phyloP scores from a whole-genome alignment of 92 coral and sea anemone species.

The Zoanthus sociatus region DNA sequence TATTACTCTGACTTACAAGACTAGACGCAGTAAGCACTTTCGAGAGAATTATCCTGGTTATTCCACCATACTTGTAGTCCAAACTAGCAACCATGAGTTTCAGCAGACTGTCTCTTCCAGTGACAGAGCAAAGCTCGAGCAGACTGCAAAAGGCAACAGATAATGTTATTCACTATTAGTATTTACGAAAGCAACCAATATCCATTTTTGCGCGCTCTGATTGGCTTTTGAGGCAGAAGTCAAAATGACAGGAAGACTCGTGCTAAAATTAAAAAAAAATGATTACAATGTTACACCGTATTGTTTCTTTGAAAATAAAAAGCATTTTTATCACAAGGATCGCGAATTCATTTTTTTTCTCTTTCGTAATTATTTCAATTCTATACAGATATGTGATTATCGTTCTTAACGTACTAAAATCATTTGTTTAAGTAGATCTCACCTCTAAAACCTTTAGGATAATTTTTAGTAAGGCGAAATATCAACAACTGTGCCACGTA shows the following conservation, averaged over 20 bases:
- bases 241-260: too few species aligned
- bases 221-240: too few species aligned
- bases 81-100: constrained; percentile 92
- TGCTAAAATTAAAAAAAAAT: too few species aligned
- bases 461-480: not conserved
- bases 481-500: not conserved
- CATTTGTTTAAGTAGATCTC: not conserved
- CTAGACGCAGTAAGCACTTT: constrained; percentile 92
- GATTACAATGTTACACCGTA: too few species aligned
- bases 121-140: constrained; percentile 84
- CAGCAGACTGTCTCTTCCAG: constrained; percentile 81
- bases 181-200: too few species aligned
- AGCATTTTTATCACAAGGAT: too few species aligned
- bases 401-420: not conserved
- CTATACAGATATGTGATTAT: not conserved
- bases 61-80: constrained; percentile 90
- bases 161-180: not conserved
- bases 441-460: not conserved
- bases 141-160: constrained; percentile 62
- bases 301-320: too few species aligned
- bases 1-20: constrained; percentile 60
- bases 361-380: too few species aligned
- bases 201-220: too few species aligned
- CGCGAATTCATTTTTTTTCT: too few species aligned
- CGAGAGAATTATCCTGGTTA: constrained; percentile 90